A percentile compares a stretch with the other conserved stretches of the same genome.
Evolutionary conservation across 2,888 invertebrate species (phyloP).

Genomic region (Conistra vaccinii): DNA sequence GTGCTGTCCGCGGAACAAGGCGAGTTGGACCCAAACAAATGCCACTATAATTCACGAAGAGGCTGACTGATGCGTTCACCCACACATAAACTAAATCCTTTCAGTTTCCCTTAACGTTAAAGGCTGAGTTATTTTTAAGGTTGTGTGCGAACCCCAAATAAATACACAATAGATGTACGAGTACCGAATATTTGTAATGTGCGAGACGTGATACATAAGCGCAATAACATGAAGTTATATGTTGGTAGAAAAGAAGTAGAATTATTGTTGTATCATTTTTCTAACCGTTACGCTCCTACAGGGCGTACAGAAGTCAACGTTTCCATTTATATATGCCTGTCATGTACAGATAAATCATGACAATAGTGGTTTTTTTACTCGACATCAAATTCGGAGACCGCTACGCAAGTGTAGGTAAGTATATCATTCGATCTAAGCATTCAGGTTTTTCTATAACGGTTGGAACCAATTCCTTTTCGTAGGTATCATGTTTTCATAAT

Average conservation of each 20-base stretch:
- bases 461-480: not conserved
- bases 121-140: conserved; percentile 73
- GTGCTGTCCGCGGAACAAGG: conserved; percentile 38
- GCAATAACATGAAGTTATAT: conserved; percentile 53
- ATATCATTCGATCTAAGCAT: conserved; percentile 5
- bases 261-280: conserved; percentile 61
- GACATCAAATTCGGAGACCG: conserved; percentile 34
- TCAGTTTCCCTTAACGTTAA: conserved; percentile 73
- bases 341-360: conserved; percentile 55
- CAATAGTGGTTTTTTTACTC: conserved; percentile 40
- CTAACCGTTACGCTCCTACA: conserved; percentile 37
- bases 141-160: conserved; percentile 59
- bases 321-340: conserved; percentile 57
- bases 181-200: conserved; percentile 64
- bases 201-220: conserved; percentile 60
- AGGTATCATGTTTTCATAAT: not conserved
- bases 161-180: conserved; percentile 62
- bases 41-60: conserved; percentile 76
- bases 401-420: not conserved
- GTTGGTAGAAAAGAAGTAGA: conserved; percentile 47
- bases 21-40: conserved; percentile 68
- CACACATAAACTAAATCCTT: conserved; percentile 77
- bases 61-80: conserved; percentile 77
- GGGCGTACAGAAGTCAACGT: conserved; percentile 52
- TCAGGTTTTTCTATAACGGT: conserved; percentile 3